Conservation (phyloP, 37 sponge, comb jelly and placozoan species). For the Halisarca cf. caerulea region DNA sequence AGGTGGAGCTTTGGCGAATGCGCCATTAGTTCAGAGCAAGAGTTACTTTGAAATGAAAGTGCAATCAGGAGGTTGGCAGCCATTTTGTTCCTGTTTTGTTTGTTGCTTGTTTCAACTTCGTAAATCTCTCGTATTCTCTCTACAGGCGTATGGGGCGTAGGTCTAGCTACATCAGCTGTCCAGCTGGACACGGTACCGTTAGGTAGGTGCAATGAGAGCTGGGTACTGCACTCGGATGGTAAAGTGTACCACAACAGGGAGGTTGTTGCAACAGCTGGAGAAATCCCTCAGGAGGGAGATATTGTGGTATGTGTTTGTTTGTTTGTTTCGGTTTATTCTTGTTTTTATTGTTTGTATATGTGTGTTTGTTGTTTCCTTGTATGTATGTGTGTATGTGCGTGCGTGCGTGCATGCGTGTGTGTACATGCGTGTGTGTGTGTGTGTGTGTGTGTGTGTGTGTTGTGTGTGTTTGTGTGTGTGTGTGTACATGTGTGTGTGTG, state of each 20-base stretch:
- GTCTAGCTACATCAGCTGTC: constrained; percentile 79
- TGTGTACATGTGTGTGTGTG: too few relatives aligned
- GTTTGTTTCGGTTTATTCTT: too few relatives aligned
- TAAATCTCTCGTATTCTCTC: not conserved
- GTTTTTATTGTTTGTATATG: too few relatives aligned
- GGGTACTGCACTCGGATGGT: constrained; percentile 89
- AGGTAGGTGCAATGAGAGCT: constrained; percentile 78
- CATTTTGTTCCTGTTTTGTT: not conserved
- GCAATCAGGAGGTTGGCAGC: constrained; percentile 81
- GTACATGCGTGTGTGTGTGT: too few relatives aligned
- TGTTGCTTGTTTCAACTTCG: too few relatives aligned
- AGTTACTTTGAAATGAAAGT: constrained; percentile 97
- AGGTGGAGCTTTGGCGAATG: constrained; percentile 93
- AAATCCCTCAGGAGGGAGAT: constrained; percentile 85
- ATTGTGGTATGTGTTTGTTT: constrained; percentile 80
- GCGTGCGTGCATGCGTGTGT: too few relatives aligned
- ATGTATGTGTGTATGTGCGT: too few relatives aligned
- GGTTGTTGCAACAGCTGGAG: constrained; percentile 57
- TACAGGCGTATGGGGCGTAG: constrained; percentile 96
- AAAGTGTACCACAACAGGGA: constrained; percentile 82
- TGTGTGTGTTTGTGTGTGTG: too few relatives aligned
- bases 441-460: too few relatives aligned
- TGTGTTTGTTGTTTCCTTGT: too few relatives aligned
- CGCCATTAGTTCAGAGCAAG: constrained; percentile 93
- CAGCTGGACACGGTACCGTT: constrained; percentile 85